Evolutionary conservation across 2,888 invertebrate genomes (phyloP).

Genomic region (Dryobotodes eremita): DNA sequence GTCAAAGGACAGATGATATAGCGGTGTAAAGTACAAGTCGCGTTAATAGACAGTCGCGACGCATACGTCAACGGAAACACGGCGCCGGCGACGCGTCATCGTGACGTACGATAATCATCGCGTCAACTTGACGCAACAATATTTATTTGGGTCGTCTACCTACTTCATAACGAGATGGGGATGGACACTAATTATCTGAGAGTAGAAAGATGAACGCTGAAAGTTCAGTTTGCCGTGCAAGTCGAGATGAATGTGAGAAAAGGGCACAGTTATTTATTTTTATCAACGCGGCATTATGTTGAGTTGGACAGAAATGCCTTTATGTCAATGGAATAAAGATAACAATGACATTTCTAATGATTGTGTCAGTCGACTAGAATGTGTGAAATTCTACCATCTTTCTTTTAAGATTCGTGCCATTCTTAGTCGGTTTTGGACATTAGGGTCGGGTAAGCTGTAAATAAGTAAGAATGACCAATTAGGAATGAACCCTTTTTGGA

Average conservation of each 20-base stretch:
- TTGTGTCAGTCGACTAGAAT: not conserved
- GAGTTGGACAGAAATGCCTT: not conserved
- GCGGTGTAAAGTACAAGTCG: conserved; percentile 45
- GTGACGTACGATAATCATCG: conserved; percentile 35
- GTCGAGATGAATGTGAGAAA: not conserved
- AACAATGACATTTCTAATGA: not conserved
- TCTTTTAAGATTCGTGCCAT: not conserved
- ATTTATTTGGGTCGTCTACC: conserved; percentile 29
- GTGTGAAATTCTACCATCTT: not conserved
- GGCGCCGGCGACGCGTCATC: conserved; percentile 47
- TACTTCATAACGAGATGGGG: not conserved
- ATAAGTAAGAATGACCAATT: not conserved
- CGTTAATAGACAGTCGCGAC: conserved; percentile 43
- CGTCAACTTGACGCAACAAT: conserved; percentile 22
- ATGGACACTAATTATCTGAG: not conserved
- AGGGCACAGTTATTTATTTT: not conserved
- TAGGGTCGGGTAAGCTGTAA: not conserved
- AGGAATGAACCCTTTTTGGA: too few relatives aligned
- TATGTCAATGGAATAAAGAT: conserved; percentile 13
- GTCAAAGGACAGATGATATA: conserved; percentile 60
- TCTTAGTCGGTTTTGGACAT: not conserved
- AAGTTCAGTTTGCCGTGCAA: not conserved
- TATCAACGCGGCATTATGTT: not conserved
- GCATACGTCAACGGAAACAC: conserved; percentile 50
- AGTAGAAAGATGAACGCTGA: not conserved